Evolutionary conservation across 2,113 vertebrate species (phyloP), one percentile per base, ranked within the genome.

Genomic region (Mola mola): DNA sequence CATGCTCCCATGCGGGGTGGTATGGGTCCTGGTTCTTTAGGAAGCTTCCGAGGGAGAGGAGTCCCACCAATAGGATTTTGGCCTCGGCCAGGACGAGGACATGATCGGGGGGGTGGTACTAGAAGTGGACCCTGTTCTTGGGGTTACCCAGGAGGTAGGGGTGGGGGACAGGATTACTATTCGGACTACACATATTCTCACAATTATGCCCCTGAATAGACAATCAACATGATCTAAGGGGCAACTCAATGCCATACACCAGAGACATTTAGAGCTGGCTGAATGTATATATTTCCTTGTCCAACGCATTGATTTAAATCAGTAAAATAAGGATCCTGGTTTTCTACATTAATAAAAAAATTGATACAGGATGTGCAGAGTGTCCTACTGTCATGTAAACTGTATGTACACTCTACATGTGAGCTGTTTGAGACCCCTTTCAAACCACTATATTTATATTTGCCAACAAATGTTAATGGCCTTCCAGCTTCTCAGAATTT

Each of bases 381-480:
- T 85, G 84, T 87, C 81, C 69, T 85, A 77, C 86, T 86, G 88
- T 88, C 55, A 13, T 85, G 68, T 78, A 66, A 81, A 86, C 82
- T 79, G 78, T 86, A 85, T 67, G 83, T 86, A 84, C 67, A 76
- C 87, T 88, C 87, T 89, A 82, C 81, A 78, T 87, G 81, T 81
- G 57, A 87, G 44, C 80, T 86, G 58, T 90, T 89, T 87, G 75
- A 89, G 58, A 88, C 89, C 88, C 87, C 84, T 82, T 91, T 86
- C 90, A 90, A 86, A 93, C 91, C 91, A 93, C 90, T 92, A 92
- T 93, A 93, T 93, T 93, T 93, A 93, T 93, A 93, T 91, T 88
- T 89, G 91, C 88, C 91, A 91, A 87, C 84, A 91, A 89, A 90
- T 85, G 85, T 77, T 76, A 78, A 86, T 84, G 88, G 87, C 91